Evolutionary conservation across 2,113 vertebrate species (phyloP).

Genomic region (Penelope pileata): DNA sequence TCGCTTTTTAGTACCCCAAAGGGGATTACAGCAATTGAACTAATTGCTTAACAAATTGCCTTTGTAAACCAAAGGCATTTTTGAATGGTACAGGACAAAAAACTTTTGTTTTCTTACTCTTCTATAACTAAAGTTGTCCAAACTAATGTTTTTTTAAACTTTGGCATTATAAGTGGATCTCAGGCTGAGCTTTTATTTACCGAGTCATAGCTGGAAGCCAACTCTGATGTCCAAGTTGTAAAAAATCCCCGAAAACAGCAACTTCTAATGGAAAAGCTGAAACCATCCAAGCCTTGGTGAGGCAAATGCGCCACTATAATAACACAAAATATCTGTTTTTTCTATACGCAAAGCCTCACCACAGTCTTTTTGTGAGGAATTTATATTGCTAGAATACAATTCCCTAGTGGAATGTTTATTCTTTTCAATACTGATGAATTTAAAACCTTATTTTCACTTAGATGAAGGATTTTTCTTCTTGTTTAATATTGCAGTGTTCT

Average conservation of each 20-base stretch:
- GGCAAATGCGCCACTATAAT: slow-evolving; percentile 36
- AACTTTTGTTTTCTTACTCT: slow-evolving; percentile 14
- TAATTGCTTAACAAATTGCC: slow-evolving; percentile 45
- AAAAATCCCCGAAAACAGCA: slow-evolving; percentile 61
- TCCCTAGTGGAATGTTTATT: slow-evolving; percentile 52
- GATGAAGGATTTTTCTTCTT: slow-evolving; percentile 10
- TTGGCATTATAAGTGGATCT: slow-evolving; percentile 21
- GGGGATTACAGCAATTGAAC: neutral
- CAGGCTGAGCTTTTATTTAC: slow-evolving; percentile 62
- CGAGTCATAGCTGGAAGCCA: slow-evolving; percentile 51
- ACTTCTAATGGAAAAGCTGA: slow-evolving; percentile 75
- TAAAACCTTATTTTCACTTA: neutral
- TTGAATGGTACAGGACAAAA: neutral
- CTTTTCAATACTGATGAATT: slow-evolving; percentile 52
- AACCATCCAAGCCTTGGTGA: slow-evolving; percentile 25
- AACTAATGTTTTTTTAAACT: neutral
- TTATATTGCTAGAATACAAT: slow-evolving; percentile 68
- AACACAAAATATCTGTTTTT: slow-evolving; percentile 69
- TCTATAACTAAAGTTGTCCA: neutral
- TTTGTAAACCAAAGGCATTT: slow-evolving; percentile 50
- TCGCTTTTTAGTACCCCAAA: neutral
- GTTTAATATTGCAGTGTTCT: neutral
- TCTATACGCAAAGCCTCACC: slow-evolving; percentile 12
- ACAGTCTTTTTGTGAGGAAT: slow-evolving; percentile 59
- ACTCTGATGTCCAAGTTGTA: slow-evolving; percentile 69